These are phyloP conservation scores for Psylliodes chrysocephalus DNA, from an alignment of 2,888 invertebrate genomes.

Conservation along the genomic window DNA sequence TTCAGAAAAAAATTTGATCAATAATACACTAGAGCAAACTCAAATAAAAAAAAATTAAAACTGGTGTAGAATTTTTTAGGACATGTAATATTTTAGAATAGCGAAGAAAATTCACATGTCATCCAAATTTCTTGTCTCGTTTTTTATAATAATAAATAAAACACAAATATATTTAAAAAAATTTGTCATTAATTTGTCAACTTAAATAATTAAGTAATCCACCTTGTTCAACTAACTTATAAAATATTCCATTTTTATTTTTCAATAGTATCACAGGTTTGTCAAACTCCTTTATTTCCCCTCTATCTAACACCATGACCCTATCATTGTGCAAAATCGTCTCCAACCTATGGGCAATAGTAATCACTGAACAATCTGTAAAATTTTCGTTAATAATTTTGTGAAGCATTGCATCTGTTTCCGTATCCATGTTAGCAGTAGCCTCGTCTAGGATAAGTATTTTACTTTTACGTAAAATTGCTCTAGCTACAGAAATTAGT, in stretches of 20 bases:
- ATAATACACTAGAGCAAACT: too few species aligned
- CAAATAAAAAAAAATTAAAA: too few species aligned
- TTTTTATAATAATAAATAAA: too few species aligned
- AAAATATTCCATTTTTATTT: slow-evolving; percentile 71
- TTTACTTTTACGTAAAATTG: slow-evolving; percentile 64
- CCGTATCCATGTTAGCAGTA: slow-evolving; percentile 67
- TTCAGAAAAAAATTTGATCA: too few species aligned
- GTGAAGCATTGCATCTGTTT: slow-evolving; percentile 66
- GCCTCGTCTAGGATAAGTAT: slow-evolving; percentile 69
- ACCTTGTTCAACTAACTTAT: slow-evolving; percentile 72
- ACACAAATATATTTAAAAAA: too few species aligned
- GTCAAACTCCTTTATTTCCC: slow-evolving; percentile 57
- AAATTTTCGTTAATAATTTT: slow-evolving; percentile 67
- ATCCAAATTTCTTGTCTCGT: too few species aligned
- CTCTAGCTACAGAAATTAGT: slow-evolving; percentile 67
- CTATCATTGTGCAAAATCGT: slow-evolving; percentile 67
- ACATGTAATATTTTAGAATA: too few species aligned
- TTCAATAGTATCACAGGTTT: slow-evolving; percentile 64
- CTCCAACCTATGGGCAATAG: slow-evolving; percentile 61
- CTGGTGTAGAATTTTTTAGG: too few species aligned
- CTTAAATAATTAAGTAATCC: slow-evolving; percentile 65
- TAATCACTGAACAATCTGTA: slow-evolving; percentile 66
- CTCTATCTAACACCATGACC: slow-evolving; percentile 67
- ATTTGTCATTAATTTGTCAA: background rate
- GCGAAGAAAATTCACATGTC: too few species aligned